Evolutionary conservation across 1,140 invertebrate genomes (phyloP), one percentile per base, ranked within the genome.

Genomic region (Nephila pilipes): DNA sequence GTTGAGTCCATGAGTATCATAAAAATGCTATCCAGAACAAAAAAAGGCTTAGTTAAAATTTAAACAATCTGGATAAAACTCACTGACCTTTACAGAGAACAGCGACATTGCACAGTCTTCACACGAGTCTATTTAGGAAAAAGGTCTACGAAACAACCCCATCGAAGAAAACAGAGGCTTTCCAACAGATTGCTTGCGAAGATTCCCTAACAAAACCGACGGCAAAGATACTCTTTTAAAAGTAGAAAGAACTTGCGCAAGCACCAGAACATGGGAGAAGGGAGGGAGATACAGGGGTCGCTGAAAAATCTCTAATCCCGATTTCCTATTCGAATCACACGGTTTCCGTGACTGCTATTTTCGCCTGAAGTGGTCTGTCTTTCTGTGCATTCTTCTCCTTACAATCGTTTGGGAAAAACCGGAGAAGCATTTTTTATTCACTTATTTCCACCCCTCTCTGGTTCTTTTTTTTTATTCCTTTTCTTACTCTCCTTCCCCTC

Each of bases 261-360:
- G 79, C 69, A 79, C 60, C 32, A 36, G 16, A 20, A 32, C 58
- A 25, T 22, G 32, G 29, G 55, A 38, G 79, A 38, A 22, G 38
- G 32, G 36, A n/a, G n/a, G 2, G 36, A 54, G 58, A 60, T 60
- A 22, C 58, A 60, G 58, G 58, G 14, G 12, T 29, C 69, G 18
- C 29, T 87, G 29, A 88, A 75, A 91, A 91, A 85, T 83, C 75
- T 91, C 29, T 91, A 91, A 91, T 91, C 89, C 79, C 32, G 54
- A 91, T 83, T 91, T 91, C 89, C 65, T 83, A 91, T 91, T 91
- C 89, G 65, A 46, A 91, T 81, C 89, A 91, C 89, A 91, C 36
- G n/a, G 46, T 91, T 91, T 91, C 89, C 80, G 89, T 83, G 89
- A 83, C 89, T 91, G 32, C 46, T 29, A 79, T 89, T 79, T 46